Conservation (phyloP, 2,888 invertebrate species). For the Meiosimyza platycephala region DNA sequence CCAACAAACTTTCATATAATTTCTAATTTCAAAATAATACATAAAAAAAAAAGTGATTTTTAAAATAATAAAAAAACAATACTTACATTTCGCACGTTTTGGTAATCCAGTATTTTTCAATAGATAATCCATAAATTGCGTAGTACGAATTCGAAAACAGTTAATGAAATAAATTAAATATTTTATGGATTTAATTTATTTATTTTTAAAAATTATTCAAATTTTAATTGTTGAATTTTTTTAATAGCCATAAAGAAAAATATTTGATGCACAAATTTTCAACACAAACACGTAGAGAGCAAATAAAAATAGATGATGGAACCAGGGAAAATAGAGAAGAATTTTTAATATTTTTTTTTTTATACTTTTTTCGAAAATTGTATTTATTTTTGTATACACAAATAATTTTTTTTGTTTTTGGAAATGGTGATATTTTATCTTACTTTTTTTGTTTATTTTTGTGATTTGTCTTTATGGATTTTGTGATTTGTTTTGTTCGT, state of each 20-base stretch:
- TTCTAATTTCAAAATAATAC: no score
- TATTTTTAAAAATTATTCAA: background rate
- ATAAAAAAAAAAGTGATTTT: no score
- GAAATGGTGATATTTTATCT: background rate
- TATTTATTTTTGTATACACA: background rate
- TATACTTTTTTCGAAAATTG: background rate
- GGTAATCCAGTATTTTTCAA: background rate
- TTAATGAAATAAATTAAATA: background rate
- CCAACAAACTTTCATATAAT: no score
- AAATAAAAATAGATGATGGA: conserved; percentile 12
- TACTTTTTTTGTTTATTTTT: background rate
- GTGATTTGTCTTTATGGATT: background rate
- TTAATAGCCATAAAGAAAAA: background rate
- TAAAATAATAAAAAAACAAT: background rate
- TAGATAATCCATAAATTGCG: conserved; percentile 5
- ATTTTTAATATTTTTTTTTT: background rate
- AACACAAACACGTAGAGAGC: conserved; percentile 16
- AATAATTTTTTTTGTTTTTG: background rate
- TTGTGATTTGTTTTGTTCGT: no score
- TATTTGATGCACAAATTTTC: conserved; percentile 1
- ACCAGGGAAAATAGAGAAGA: background rate
- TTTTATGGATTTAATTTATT: conserved; percentile 8
- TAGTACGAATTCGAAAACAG: background rate
- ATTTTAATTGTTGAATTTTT: background rate
- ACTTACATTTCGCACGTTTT: conserved; percentile 7